A percentile compares a stretch with the other conserved stretches of the same genome.
Conservation (phyloP, 2,113 vertebrate species). For the Equus przewalskii region DNA sequence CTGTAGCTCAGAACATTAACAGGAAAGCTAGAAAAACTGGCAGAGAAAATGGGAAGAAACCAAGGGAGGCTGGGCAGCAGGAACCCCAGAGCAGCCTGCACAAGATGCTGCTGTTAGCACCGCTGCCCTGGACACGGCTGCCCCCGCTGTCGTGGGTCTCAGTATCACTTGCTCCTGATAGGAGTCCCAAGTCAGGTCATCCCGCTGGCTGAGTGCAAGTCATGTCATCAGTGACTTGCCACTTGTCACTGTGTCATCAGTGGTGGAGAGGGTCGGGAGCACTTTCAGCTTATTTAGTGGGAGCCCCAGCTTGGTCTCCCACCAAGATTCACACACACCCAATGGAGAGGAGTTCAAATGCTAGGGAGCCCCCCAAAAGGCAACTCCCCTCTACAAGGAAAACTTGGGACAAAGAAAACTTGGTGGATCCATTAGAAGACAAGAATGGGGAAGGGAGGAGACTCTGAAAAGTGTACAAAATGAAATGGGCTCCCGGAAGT, state of each 20-base stretch:
- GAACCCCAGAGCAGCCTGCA: not conserved
- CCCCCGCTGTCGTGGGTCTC: not conserved
- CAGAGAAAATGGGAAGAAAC: not conserved
- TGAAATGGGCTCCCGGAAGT: not conserved
- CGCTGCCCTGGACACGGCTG: not conserved
- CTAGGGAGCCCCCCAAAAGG: not conserved
- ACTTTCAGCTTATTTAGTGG: not conserved
- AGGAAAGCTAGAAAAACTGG: not conserved
- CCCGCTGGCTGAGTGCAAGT: not conserved
- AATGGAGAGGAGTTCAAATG: not conserved
- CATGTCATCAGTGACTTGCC: not conserved
- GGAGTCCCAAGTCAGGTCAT: not conserved
- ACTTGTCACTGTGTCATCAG: not conserved
- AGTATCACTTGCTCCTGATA: not conserved
- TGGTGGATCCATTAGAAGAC: not conserved
- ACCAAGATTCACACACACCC: not conserved
- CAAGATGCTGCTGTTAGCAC: not conserved
- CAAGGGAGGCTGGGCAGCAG: not conserved
- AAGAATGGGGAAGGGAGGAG: not conserved
- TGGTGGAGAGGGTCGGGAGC: not conserved
- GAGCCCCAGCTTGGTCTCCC: not conserved
- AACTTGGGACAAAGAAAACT: not conserved
- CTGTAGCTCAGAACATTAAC: not conserved
- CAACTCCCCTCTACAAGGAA: not conserved
- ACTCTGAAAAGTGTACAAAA: not conserved